These are phyloP conservation scores for Nomada goodeniana DNA, from an alignment of 2,888 invertebrate species.

Conservation along the genomic window DNA sequence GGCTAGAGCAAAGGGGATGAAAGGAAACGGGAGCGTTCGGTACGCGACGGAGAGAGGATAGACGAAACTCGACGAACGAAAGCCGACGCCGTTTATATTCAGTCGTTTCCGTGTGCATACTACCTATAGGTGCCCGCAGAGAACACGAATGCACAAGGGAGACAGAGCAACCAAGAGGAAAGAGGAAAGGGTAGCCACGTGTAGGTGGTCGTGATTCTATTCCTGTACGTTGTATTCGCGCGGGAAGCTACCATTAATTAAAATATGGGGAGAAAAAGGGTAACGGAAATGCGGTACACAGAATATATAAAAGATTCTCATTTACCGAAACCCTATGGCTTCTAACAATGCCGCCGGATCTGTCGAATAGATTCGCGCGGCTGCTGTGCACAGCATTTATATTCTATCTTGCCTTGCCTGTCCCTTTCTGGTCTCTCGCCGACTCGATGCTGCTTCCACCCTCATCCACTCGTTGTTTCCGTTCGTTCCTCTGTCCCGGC, in stretches of 20 bases:
- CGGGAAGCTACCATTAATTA: constrained; percentile 76
- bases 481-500: neutral
- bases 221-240: constrained; percentile 67
- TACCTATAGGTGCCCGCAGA: constrained; percentile 8
- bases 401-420: constrained; percentile 39
- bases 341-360: constrained; percentile 72
- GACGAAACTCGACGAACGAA: constrained; percentile 23
- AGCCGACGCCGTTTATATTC: constrained; percentile 35
- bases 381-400: constrained; percentile 69
- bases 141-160: constrained; percentile 27
- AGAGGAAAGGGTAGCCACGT: constrained; percentile 11
- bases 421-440: neutral
- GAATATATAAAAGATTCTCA: constrained; percentile 79
- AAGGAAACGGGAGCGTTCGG: constrained; percentile 21
- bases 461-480: neutral
- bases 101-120: constrained; percentile 14
- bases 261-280: constrained; percentile 73
- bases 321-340: constrained; percentile 73
- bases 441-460: neutral
- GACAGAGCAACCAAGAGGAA: neutral
- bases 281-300: constrained; percentile 74
- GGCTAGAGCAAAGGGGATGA: constrained; percentile 23
- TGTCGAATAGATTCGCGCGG: constrained; percentile 71
- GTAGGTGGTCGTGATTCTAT: constrained; percentile 68
- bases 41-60: neutral